These are phyloP conservation scores for Mionectes olivaceus DNA, from an alignment of 2,797 vertebrate species.

Conservation along the genomic window DNA sequence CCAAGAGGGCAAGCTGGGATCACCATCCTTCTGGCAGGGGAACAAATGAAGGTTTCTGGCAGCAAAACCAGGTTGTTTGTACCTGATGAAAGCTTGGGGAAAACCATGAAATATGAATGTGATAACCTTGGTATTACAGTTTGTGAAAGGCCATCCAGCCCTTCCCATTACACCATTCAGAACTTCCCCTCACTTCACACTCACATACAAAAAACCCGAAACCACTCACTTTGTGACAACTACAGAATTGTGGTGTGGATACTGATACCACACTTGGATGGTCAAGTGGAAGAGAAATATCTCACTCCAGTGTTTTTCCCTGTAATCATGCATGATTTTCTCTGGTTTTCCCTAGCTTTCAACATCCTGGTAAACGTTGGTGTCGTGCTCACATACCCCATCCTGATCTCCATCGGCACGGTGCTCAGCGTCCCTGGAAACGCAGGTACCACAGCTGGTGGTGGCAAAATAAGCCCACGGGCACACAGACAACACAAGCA, in stretches of 20 bases:
- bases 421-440: slow-evolving; percentile 98
- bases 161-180: not conserved
- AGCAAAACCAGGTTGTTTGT: not conserved
- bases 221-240: not conserved
- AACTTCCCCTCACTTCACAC: not conserved
- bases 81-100: not conserved
- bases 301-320: not conserved
- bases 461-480: rapidly evolving
- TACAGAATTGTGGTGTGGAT: not conserved
- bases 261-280: not conserved
- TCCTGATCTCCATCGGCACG: slow-evolving; percentile 97
- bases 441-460: slow-evolving; percentile 81
- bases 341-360: slow-evolving; percentile 83
- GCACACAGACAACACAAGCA: not conserved
- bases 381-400: slow-evolving; percentile 95
- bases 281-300: not conserved
- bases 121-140: not conserved
- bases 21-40: not conserved
- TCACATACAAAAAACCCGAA: not conserved
- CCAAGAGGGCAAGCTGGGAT: not conserved
- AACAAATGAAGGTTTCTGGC: not conserved
- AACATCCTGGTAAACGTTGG: slow-evolving; percentile 97
- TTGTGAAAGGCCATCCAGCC: not conserved
- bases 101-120: not conserved
- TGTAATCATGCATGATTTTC: not conserved